Conservation (phyloP, 2,888 invertebrate species). For the Eristalis tenax region DNA sequence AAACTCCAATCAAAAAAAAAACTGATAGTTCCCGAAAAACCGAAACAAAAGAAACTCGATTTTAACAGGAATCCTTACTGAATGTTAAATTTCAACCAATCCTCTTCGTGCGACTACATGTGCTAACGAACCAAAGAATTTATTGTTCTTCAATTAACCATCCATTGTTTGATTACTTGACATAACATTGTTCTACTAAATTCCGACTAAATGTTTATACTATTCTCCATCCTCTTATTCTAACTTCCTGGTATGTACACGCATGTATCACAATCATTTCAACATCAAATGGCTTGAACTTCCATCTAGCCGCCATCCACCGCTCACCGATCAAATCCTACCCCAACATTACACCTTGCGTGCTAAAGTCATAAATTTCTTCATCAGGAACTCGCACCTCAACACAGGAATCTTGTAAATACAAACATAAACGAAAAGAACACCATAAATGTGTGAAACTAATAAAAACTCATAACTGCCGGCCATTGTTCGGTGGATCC, state of each 20-base stretch:
- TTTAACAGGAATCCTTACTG: neutral
- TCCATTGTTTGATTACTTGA: conserved; percentile 28
- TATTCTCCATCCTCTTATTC: neutral
- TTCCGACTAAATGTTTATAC: conserved; percentile 13
- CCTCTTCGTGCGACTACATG: conserved; percentile 1
- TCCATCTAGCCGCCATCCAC: neutral
- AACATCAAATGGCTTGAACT: neutral
- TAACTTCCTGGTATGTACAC: neutral
- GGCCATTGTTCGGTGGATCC: conserved; percentile 30
- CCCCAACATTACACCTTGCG: conserved; percentile 58
- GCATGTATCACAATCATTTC: conserved; percentile 16
- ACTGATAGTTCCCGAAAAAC: neutral
- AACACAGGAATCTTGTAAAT: conserved; percentile 34
- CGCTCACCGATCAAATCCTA: conserved; percentile 15
- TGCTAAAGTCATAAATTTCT: conserved; percentile 53
- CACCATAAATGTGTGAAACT: conserved; percentile 40
- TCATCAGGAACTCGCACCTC: conserved; percentile 48
- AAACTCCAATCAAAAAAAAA: neutral
- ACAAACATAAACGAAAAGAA: conserved; percentile 21
- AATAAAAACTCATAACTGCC: conserved; percentile 48
- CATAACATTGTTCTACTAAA: conserved; percentile 21
- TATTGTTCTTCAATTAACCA: conserved; percentile 45
- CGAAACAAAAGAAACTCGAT: neutral
- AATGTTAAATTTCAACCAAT: neutral
- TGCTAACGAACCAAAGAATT: conserved; percentile 27